Percentiles rank a stretch among this genome's conserved stretches.
These are phyloP conservation scores for Geopemphigus sp. DNA, from an alignment of 1,140 invertebrate species.

Conservation along the genomic window DNA sequence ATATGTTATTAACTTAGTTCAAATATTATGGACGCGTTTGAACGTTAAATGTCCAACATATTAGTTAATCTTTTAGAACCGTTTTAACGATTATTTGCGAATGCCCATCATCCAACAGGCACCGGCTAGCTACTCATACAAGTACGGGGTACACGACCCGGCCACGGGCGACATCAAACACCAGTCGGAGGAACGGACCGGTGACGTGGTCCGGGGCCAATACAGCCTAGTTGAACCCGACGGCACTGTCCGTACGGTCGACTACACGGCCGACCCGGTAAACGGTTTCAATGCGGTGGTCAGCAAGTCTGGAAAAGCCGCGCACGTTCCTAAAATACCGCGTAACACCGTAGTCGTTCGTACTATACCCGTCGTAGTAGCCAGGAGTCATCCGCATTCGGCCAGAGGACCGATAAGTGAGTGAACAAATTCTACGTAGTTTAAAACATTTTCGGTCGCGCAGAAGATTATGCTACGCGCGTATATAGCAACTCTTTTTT, in stretches of 20 bases:
- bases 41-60: too few relatives aligned
- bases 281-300: conserved; percentile 68
- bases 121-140: conserved; percentile 59
- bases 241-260: conserved; percentile 62
- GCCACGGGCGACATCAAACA: conserved; percentile 64
- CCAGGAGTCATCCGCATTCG: background rate
- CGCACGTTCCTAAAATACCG: background rate
- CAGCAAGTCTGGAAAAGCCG: conserved; percentile 56
- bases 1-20: too few relatives aligned
- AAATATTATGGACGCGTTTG: too few relatives aligned
- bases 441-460: too few relatives aligned
- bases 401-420: conserved; percentile 40
- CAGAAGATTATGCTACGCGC: too few relatives aligned
- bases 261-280: conserved; percentile 63
- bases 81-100: too few relatives aligned
- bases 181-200: conserved; percentile 63
- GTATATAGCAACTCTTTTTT: too few relatives aligned
- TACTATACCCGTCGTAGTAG: background rate
- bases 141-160: conserved; percentile 61
- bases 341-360: background rate
- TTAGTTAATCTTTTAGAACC: too few relatives aligned
- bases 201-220: conserved; percentile 59
- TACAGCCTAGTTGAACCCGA: conserved; percentile 59
- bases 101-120: conserved; percentile 51
- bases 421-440: background rate